A percentile compares a stretch with the other conserved stretches of the same genome.
Evolutionary conservation across 1,140 invertebrate genomes (phyloP).

Genomic region (Drosophila cardini): DNA sequence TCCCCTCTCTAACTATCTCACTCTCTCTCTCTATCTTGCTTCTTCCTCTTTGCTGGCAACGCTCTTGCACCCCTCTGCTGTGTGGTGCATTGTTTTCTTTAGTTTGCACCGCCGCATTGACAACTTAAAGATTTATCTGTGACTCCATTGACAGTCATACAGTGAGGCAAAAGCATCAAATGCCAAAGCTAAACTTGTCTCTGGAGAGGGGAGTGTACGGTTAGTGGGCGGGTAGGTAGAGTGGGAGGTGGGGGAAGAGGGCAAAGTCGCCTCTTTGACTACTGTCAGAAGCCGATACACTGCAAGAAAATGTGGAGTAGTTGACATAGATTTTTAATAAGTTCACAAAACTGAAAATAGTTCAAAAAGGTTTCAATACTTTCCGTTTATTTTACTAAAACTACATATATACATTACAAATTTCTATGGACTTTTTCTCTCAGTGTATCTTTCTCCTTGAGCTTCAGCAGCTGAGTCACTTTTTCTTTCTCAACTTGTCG

Average conservation of each 20-base stretch:
- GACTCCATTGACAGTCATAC: slow-evolving; percentile 44
- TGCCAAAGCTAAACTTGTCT: slow-evolving; percentile 17
- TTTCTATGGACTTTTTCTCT: too few relatives aligned
- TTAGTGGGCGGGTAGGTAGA: slow-evolving; percentile 1
- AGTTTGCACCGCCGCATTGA: slow-evolving; percentile 32
- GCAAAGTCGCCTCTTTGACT: slow-evolving; percentile 19
- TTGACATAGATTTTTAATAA: too few relatives aligned
- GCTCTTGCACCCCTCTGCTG: not conserved
- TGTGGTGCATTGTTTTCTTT: slow-evolving; percentile 31
- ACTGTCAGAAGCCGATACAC: slow-evolving; percentile 17
- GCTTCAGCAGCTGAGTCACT: slow-evolving; percentile 50
- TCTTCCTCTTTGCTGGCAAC: slow-evolving; percentile 9
- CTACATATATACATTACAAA: too few relatives aligned
- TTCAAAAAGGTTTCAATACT: too few relatives aligned
- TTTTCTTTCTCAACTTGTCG: slow-evolving; percentile 75
- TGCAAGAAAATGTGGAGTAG: too few relatives aligned
- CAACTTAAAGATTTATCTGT: slow-evolving; percentile 56
- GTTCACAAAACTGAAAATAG: too few relatives aligned
- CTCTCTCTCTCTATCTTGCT: not conserved
- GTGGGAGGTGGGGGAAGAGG: not conserved
- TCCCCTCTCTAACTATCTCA: not conserved
- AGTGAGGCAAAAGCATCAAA: slow-evolving; percentile 34
- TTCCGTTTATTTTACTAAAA: too few relatives aligned
- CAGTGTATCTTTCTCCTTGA: slow-evolving; percentile 11
- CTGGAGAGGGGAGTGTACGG: not conserved